Conservation (phyloP, 2,113 vertebrate species). For the Ceyx cyanopectus region DNA sequence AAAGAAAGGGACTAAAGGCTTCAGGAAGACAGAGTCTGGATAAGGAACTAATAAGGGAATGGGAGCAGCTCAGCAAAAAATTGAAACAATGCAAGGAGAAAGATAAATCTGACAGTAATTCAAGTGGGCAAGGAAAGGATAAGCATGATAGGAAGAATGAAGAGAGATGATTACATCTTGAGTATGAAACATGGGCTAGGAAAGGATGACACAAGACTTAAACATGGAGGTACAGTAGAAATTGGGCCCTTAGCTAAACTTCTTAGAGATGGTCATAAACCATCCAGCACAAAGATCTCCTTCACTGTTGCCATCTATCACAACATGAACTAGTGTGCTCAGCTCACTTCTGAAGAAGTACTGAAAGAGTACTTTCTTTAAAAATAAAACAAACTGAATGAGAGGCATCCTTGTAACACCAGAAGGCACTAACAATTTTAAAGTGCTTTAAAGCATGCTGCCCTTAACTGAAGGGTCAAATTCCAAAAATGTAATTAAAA, state of each 20-base stretch:
- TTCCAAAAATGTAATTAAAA: constrained; percentile 9
- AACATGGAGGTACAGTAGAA: background rate
- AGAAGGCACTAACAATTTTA: background rate
- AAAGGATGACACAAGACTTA: background rate
- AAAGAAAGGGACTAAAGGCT: background rate
- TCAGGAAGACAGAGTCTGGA: background rate
- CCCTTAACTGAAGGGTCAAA: background rate
- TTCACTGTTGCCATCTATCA: background rate
- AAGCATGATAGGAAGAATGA: background rate
- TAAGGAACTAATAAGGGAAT: background rate
- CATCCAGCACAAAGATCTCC: background rate
- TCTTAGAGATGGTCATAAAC: background rate
- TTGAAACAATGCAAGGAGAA: background rate
- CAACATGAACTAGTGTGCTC: background rate
- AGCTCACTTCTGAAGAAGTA: background rate
- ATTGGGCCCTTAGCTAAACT: background rate
- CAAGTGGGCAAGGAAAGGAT: background rate
- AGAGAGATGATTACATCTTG: background rate
- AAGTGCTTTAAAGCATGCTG: background rate
- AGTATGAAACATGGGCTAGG: background rate
- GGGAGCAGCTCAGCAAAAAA: background rate
- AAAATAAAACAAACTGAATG: background rate
- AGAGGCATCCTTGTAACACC: background rate
- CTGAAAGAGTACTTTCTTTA: background rate
- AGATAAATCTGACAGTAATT: background rate